Conservation (phyloP, 2,797 vertebrate genomes). For the Sebastes minor region DNA sequence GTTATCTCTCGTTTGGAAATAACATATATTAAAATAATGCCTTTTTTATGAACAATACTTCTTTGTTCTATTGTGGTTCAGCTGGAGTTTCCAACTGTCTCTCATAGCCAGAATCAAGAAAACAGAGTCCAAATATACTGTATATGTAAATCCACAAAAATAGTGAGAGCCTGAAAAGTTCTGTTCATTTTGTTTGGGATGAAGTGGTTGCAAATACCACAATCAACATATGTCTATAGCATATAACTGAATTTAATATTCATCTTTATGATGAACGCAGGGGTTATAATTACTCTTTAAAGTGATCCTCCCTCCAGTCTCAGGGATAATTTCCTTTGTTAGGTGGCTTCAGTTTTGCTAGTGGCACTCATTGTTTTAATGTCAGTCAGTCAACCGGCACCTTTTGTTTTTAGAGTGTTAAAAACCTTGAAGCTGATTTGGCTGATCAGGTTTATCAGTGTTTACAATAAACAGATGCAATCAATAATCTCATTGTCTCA, state of each 20-base stretch:
- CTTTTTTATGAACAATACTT: neutral
- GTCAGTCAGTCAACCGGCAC: neutral
- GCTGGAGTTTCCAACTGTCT: neutral
- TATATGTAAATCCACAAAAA: neutral
- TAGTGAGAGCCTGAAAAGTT: neutral
- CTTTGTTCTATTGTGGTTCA: neutral
- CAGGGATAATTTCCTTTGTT: neutral
- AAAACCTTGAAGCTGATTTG: neutral
- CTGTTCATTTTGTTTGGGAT: neutral
- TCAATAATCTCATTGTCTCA: neutral
- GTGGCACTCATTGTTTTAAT: neutral
- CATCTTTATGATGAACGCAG: neutral
- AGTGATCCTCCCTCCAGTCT: neutral
- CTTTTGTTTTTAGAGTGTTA: neutral
- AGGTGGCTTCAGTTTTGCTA: neutral
- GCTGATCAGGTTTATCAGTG: neutral
- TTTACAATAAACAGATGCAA: neutral
- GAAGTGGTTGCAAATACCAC: neutral
- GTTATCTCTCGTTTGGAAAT: neutral
- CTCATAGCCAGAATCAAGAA: neutral
- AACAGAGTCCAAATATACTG: neutral
- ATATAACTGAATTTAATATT: neutral
- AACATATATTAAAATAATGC: neutral
- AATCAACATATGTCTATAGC: neutral
- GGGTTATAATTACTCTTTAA: neutral